Conservation (phyloP, 92 coral and sea anemone genomes). For the Porites cylindrica region DNA sequence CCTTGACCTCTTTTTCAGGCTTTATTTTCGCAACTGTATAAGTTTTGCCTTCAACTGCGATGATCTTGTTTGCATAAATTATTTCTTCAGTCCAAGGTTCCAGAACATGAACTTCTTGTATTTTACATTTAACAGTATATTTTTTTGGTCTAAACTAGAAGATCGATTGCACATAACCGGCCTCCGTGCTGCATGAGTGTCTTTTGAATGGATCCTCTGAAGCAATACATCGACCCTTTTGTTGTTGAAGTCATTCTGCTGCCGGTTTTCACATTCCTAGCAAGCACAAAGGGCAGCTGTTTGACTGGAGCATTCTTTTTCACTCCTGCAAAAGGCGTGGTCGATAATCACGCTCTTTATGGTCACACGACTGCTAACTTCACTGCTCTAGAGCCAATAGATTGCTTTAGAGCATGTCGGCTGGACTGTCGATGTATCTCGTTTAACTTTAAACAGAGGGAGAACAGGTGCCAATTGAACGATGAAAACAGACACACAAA, state of each 20-base stretch:
- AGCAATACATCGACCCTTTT: not conserved
- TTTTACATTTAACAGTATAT: no score
- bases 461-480: conserved; percentile 18
- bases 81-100: no score
- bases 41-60: no score
- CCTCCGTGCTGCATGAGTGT: no score
- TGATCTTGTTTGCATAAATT: no score
- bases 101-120: no score
- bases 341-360: not conserved
- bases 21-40: no score
- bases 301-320: conserved; percentile 9
- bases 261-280: not conserved
- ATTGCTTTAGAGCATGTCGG: conserved; percentile 15
- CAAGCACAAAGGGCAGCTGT: not conserved
- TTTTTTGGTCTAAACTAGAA: no score
- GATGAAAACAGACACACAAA: conserved; percentile 14
- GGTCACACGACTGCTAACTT: not conserved
- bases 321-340: not conserved
- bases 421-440: conserved; percentile 31
- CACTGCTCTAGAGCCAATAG: not conserved
- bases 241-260: not conserved
- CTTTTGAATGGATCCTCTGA: no score
- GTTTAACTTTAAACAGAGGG: not conserved
- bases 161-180: no score
- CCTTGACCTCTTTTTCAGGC: no score